A percentile compares a stretch with the other conserved stretches of the same genome.
Conservation (phyloP, 1,140 invertebrate genomes). For the Leucophenga varia region DNA sequence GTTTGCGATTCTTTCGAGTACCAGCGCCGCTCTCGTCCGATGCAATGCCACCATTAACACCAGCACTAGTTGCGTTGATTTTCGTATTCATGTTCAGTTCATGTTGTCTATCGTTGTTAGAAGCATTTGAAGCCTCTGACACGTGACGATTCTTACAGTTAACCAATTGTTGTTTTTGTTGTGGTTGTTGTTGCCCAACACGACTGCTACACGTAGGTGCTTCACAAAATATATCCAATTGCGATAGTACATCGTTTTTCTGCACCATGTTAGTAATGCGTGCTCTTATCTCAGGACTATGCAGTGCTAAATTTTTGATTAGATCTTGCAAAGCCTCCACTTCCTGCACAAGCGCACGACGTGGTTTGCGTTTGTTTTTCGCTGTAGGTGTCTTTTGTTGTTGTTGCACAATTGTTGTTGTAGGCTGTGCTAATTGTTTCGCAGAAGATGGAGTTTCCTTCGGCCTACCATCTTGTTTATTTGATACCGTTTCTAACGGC, state of each 20-base stretch:
- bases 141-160: background rate
- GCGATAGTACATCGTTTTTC: conserved; percentile 26
- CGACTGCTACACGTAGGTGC: background rate
- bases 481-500: conserved; percentile 8
- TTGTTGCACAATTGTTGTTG: background rate
- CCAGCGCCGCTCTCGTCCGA: background rate
- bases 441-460: background rate
- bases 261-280: conserved; percentile 24
- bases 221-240: conserved; percentile 24
- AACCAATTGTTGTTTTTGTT: background rate
- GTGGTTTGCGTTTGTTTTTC: conserved; percentile 18
- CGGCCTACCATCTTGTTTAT: background rate
- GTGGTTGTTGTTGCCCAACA: background rate
- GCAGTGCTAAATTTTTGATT: conserved; percentile 15
- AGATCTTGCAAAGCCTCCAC: conserved; percentile 33
- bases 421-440: no score
- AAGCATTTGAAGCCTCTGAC: conserved; percentile 1
- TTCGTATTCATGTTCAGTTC: conserved; percentile 31
- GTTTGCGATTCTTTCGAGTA: conserved; percentile 15
- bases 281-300: conserved; percentile 26
- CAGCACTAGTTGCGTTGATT: conserved; percentile 19
- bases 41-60: conserved; percentile 4
- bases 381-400: no score
- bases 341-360: conserved; percentile 17
- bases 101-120: conserved; percentile 10